phyloP scores from a whole-genome alignment of 2,888 invertebrate species.

The Nemotelus nigrinus region DNA sequence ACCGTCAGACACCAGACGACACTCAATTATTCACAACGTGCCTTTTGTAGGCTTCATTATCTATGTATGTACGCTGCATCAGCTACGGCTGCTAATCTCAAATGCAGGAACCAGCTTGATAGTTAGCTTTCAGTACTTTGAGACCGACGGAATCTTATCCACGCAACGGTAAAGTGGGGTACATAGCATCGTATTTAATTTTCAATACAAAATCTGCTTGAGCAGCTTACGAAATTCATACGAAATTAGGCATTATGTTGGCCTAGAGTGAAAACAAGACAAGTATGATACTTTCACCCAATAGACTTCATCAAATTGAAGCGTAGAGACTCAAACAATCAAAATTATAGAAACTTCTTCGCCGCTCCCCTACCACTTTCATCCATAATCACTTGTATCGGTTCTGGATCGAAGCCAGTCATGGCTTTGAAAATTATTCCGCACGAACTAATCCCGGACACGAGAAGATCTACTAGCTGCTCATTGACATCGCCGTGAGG shows the following conservation, averaged over 20 bases:
- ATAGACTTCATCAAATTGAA: too few species aligned
- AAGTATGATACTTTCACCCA: too few species aligned
- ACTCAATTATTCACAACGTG: conserved; percentile 38
- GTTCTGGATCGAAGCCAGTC: conserved; percentile 37
- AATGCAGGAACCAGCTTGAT: neutral
- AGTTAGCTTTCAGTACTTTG: neutral
- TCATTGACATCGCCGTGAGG: too few species aligned
- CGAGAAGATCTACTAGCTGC: neutral
- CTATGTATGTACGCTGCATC: neutral
- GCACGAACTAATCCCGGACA: conserved; percentile 42
- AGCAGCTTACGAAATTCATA: neutral
- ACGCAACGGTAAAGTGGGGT: too few species aligned
- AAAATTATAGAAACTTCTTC: neutral
- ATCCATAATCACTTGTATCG: neutral
- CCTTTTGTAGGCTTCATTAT: conserved; percentile 28
- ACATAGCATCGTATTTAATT: neutral
- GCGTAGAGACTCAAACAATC: too few species aligned
- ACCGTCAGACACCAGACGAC: conserved; percentile 28
- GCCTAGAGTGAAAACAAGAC: too few species aligned
- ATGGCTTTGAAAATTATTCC: conserved; percentile 44
- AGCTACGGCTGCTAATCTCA: neutral
- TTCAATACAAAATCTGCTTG: neutral
- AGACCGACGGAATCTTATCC: too few species aligned
- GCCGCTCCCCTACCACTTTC: neutral
- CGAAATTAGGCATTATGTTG: too few species aligned